Evolutionary conservation across 1,140 invertebrate species (phyloP).

Genomic region (Thaumatotibia leucotreta): DNA sequence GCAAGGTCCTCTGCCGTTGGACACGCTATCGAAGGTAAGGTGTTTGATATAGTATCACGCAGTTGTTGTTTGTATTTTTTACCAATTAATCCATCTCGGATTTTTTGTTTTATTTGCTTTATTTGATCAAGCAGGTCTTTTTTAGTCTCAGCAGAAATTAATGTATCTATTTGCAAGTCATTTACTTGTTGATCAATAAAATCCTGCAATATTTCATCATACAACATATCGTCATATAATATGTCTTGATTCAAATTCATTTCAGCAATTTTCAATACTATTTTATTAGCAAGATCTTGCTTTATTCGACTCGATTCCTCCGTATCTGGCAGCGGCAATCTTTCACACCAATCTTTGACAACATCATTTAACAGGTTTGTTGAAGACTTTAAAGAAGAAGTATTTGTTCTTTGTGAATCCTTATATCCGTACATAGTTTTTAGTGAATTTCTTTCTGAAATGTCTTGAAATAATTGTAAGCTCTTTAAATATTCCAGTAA

Average conservation of each 20-base stretch:
- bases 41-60: constrained; percentile 30
- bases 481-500: background rate
- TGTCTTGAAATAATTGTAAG: constrained; percentile 15
- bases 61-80: constrained; percentile 31
- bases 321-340: constrained; percentile 22
- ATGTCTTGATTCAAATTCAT: constrained; percentile 31
- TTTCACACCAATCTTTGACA: constrained; percentile 19
- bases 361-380: background rate
- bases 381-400: background rate
- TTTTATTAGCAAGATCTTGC: constrained; percentile 25
- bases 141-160: constrained; percentile 18
- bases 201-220: constrained; percentile 25
- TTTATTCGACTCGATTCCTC: constrained; percentile 22
- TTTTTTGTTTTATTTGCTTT: constrained; percentile 18
- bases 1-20: constrained; percentile 22
- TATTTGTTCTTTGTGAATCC: too few species aligned
- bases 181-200: constrained; percentile 32
- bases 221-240: constrained; percentile 28
- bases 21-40: constrained; percentile 20
- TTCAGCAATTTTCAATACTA: constrained; percentile 27
- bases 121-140: constrained; percentile 23
- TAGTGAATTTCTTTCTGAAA: constrained; percentile 2
- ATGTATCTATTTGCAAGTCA: constrained; percentile 17
- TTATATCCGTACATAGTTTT: too few species aligned
- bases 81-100: constrained; percentile 23